Percentiles rank a stretch among this genome's conserved stretches.
Evolutionary conservation across 92 coral and sea anemone species (phyloP).

Genomic region (Epizoanthus scotinus): DNA sequence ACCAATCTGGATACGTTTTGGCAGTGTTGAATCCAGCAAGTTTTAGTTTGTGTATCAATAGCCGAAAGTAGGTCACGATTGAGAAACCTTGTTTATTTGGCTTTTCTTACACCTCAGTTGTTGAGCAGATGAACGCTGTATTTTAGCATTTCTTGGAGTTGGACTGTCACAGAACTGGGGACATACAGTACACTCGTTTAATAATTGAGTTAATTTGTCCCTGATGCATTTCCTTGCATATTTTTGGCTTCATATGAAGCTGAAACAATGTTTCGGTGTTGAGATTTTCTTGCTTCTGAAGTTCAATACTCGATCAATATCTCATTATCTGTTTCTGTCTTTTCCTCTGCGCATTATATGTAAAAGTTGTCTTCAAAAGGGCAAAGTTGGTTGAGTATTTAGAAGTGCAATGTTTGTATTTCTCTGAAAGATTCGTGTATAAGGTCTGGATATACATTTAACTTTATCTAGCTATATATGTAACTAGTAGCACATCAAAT

Average conservation of each 20-base stretch:
- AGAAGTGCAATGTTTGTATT: background rate
- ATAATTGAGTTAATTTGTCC: background rate
- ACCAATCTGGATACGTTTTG: background rate
- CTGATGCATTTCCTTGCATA: background rate
- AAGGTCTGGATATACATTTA: background rate
- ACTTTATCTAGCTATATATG: background rate
- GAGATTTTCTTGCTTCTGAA: background rate
- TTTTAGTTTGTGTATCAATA: background rate
- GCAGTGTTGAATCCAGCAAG: background rate
- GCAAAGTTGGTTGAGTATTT: constrained; percentile 7
- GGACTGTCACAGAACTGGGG: background rate
- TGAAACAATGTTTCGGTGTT: background rate
- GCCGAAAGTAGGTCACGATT: background rate
- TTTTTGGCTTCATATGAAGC: background rate
- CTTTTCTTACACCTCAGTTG: background rate
- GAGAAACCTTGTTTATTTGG: background rate
- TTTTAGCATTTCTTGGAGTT: background rate
- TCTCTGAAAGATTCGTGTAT: background rate
- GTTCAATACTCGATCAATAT: constrained; percentile 12
- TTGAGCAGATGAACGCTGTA: background rate
- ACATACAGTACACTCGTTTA: background rate
- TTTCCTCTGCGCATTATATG: background rate
- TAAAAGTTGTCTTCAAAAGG: background rate
- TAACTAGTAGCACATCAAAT: no score
- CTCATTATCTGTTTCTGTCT: constrained; percentile 4